phyloP scores from a whole-genome alignment of 2,113 vertebrate species.

The Perca flavescens region DNA sequence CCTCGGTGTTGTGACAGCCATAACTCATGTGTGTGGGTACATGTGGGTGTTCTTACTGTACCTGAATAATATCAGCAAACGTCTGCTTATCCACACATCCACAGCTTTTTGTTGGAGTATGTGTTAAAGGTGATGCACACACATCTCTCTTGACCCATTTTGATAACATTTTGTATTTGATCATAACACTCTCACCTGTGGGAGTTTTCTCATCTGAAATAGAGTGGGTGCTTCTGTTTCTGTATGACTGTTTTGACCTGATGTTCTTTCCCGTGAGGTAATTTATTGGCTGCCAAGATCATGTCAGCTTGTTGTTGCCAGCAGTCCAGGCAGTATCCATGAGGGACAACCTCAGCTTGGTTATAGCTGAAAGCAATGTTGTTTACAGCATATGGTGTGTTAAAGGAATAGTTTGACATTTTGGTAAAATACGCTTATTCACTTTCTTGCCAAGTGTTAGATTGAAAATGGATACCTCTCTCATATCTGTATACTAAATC shows the following conservation, averaged over 20 bases:
- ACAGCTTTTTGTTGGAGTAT: background rate
- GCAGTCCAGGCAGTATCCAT: background rate
- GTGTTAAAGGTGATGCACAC: constrained; percentile 3
- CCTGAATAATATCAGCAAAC: constrained; percentile 35
- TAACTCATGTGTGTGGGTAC: constrained; percentile 1
- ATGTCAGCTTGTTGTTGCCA: constrained; percentile 6
- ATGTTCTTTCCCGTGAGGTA: constrained; percentile 25
- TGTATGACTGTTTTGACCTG: constrained; percentile 18
- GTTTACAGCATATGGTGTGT: background rate
- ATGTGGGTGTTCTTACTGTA: constrained; percentile 23
- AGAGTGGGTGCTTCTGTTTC: constrained; percentile 20
- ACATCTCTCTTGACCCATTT: background rate
- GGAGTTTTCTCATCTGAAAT: constrained; percentile 5
- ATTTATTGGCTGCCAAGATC: constrained; percentile 16
- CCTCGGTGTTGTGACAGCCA: constrained; percentile 40
- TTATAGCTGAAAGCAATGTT: background rate
- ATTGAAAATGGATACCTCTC: background rate
- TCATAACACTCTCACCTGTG: constrained; percentile 6
- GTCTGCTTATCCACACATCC: constrained; percentile 10
- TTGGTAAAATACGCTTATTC: background rate
- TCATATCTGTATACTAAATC: background rate
- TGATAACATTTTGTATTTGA: background rate
- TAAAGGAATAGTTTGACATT: background rate
- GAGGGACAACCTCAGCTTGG: background rate
- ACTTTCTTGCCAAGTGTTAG: background rate